Evolutionary conservation across 2,888 invertebrate genomes (phyloP), one percentile per base, ranked within the genome.

Genomic region (Cataglyphis rosenhaueri): DNA sequence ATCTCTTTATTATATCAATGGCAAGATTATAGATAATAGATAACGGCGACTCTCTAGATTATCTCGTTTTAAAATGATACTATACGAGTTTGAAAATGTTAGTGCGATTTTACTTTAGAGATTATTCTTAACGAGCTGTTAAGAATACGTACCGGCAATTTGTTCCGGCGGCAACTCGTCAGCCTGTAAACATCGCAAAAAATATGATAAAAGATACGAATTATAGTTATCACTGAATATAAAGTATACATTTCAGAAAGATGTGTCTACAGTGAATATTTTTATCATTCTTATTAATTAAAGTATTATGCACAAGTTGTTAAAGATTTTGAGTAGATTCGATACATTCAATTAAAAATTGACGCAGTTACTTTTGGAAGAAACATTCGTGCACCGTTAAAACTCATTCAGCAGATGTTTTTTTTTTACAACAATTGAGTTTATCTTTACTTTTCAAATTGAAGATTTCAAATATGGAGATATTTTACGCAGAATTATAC

Each of bases 101-200:
- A 4, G 41, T 4, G 9, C 9, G 21, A 41, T 18, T 44, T 29
- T 44, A 44, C 41, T 44, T 0, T 48, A 38, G 25, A 15, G 12
- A 57, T 68, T 76, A 32, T 32, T 32, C 32, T 32, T 32, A 38
- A 35, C 25, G n/a, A 71, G 12, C 25, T 64, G 18, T 65, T 29
- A 41, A 35, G 12, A 10, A 61, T 91, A 96, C 97, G 96, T 96
- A 98, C 98, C 97, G 95, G 97, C 97, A 93, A 98, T 97, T 95
- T 98, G 98, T 96, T 98, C 98, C 95, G 98, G 96, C 85, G 98
- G 98, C 94, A 98, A 96, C 95, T 98, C 98, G 95, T 98, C 97
- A 93, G 97, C 97, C 98, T 98, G 96, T 88, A 96, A 92, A 84
- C 76, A 92, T 90, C 88, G 91, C 91, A 92, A 92, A 90, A 87